Conservation (phyloP, 2,888 invertebrate genomes). For the Magallana nippona region DNA sequence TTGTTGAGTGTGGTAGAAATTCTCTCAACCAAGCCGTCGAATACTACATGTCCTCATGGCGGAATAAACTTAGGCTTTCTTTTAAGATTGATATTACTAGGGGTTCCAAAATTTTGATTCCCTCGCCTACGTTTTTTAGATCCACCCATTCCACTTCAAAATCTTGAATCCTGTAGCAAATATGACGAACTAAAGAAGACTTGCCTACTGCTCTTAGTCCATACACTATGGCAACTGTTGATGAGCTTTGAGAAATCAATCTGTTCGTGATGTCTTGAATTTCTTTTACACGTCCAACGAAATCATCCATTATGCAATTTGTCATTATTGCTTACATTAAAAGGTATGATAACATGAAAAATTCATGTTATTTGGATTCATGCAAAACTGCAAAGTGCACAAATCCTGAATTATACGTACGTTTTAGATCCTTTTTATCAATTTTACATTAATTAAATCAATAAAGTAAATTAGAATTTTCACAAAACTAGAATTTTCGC, state of each 20-base stretch:
- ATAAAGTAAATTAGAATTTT: no score
- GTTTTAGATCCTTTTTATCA: background rate
- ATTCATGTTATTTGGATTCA: no score
- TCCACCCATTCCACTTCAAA: background rate
- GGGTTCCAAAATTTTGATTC: background rate
- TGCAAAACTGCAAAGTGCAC: background rate
- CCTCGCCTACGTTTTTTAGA: background rate
- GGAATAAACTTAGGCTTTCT: background rate
- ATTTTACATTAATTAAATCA: no score
- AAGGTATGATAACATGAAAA: background rate
- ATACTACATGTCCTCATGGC: background rate
- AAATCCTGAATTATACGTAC: background rate
- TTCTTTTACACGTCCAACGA: conserved; percentile 2
- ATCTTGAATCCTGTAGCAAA: background rate
- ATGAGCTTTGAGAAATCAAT: background rate
- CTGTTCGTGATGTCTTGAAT: background rate
- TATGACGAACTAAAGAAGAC: background rate
- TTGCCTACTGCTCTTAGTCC: background rate
- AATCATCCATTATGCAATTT: background rate
- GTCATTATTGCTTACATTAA: background rate
- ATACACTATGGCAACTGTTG: background rate
- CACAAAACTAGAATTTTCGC: no score
- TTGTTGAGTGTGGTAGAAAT: background rate
- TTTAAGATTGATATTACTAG: background rate
- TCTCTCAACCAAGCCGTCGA: background rate